Evolutionary conservation across 2,888 invertebrate species (phyloP), one percentile per base, ranked within the genome.

Genomic region (Brachylomia viminalis): DNA sequence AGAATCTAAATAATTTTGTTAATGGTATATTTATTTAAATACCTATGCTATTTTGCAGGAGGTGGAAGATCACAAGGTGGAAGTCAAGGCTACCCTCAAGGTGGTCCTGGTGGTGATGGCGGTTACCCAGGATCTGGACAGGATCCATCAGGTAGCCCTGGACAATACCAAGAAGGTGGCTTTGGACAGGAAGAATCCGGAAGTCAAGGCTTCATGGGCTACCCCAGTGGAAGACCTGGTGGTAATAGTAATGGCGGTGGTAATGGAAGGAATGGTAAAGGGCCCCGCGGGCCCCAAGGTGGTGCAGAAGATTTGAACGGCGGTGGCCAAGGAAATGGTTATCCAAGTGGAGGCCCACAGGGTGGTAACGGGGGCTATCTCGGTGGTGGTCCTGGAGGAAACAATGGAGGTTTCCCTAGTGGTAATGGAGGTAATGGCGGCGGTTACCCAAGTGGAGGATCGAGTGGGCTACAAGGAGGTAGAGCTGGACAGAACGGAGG

Each of bases 61-160:
- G 83, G 69, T 56, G 87, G 86, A 49, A 88, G 89, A 27, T 74
- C 86, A 30, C 90, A 89, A 61, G 87, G 87, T 15, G 89, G 91
- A 20, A 89, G 87, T 47, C 92, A 92, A 86, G 94, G 93, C 23
- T 94, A 93, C 65, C 79, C 90, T 54, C 89, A 87, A 79, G 87
- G 89, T 2, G 86, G 89, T 45, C 85, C 88, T 15, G 90, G 85
- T 38, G 88, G 87, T 49, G 90, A 85, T n/a, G 87, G 86, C 38
- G 87, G 80, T 65, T 91, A 91, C 74, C 79, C 89, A 56, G 90
- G 90, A 52, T 87, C 91, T 62, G 83, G 87, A 65, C 87, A 86
- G 30, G 85, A 83, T 33, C 89, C 86, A 70, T 70, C 75, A 23
- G 65, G 78, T 13, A 79, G 58, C 27, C 72, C 83, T 27, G 89